Percentiles rank a stretch among this genome's conserved stretches.
Evolutionary conservation across 2,888 invertebrate genomes (phyloP).

Genomic region (Folsomia manolachei): DNA sequence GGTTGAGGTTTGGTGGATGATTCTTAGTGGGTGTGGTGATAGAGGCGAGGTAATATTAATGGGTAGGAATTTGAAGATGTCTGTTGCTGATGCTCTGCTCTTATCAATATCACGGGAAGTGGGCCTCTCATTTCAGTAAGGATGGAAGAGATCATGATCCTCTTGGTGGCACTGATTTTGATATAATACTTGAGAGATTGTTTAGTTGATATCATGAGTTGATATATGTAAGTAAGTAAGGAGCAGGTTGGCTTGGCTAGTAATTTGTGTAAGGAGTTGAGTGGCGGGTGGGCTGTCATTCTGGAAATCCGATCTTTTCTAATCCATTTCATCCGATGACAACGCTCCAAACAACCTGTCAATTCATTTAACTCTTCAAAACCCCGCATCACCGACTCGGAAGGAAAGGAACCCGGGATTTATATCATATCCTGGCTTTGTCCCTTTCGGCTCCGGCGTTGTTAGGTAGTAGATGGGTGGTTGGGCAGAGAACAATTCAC

Average conservation of each 20-base stretch:
- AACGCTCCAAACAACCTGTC: constrained; percentile 2
- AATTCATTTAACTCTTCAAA: constrained; percentile 6
- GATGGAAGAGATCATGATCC: background rate
- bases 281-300: constrained; percentile 1
- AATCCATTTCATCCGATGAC: constrained; percentile 3
- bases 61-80: background rate
- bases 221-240: background rate
- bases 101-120: no score
- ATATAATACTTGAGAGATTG: background rate
- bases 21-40: background rate
- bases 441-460: background rate
- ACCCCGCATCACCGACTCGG: background rate
- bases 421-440: background rate
- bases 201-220: background rate
- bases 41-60: background rate
- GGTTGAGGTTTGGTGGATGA: no score
- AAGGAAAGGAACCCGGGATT: background rate
- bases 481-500: background rate
- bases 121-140: background rate
- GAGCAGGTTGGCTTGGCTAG: background rate
- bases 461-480: background rate
- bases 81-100: no score
- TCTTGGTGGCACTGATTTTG: background rate
- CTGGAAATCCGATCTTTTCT: constrained; percentile 4
- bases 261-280: constrained; percentile 3